Evolutionary conservation across 2,113 vertebrate species (phyloP).

Genomic region (Camelus dromedarius): DNA sequence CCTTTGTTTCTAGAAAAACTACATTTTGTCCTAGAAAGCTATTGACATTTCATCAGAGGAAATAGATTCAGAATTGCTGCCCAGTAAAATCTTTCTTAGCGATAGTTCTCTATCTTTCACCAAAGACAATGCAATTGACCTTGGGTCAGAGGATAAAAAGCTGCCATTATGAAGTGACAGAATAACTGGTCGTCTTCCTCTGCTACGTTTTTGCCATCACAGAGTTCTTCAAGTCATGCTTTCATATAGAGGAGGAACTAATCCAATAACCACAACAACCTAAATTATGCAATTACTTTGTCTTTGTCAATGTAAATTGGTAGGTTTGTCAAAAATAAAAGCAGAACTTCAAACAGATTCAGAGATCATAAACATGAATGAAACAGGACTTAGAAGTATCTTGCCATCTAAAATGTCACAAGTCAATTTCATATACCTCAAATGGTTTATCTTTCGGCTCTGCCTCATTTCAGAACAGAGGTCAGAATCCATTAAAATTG

Average conservation of each 20-base stretch:
- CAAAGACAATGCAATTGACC: constrained; percentile 86
- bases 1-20: constrained; percentile 81
- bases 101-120: constrained; percentile 78
- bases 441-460: neutral
- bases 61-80: constrained; percentile 83
- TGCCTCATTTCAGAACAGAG: constrained; percentile 18
- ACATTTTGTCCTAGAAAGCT: constrained; percentile 79
- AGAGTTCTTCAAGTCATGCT: constrained; percentile 55
- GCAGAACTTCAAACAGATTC: constrained; percentile 34
- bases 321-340: constrained; percentile 63
- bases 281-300: constrained; percentile 60
- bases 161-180: constrained; percentile 73
- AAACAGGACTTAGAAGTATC: constrained; percentile 37
- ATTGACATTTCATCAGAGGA: constrained; percentile 85
- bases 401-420: constrained; percentile 28
- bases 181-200: constrained; percentile 75
- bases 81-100: constrained; percentile 76
- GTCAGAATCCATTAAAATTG: neutral
- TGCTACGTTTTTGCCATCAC: constrained; percentile 43
- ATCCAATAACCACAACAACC: constrained; percentile 56
- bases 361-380: constrained; percentile 39
- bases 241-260: constrained; percentile 62
- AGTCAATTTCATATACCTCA: neutral
- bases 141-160: constrained; percentile 82
- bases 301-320: constrained; percentile 66